Base-by-base conservation (phyloP, 2,113 vertebrate species). In the Electrona antarctica region DNA sequence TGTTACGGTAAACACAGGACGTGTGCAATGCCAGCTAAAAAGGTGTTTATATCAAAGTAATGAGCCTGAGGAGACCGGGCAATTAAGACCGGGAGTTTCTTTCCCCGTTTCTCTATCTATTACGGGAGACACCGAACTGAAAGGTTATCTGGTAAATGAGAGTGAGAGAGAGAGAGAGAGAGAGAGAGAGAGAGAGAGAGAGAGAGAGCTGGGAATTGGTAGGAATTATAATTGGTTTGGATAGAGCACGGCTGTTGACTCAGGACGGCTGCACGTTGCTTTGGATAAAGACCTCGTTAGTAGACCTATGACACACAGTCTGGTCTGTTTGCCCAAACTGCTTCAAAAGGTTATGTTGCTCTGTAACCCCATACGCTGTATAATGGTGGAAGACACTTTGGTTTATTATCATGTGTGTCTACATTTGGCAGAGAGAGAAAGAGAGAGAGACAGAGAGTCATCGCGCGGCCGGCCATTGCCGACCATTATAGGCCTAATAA, bases 1-100 rank as follows among this genome's bases (percentile, higher is more conserved):
- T 73, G 71, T 71, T 63, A 77, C 68, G 60, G 73, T 62, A 78
- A 86, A 80, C 77, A 29, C 8, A 9, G 78, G 81, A 87, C 74
- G 74, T 88, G 74, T 78, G 77, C 78, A 88, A 77, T 81, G 82
- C 71, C 78, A 79, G 65, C 73, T 82, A 21, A 79, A 90, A 87
- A 84, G 79, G 80, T 86, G 88, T 90, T 90, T 88, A 75, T 88
- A 91, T 89, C 79, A 82, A 85, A 87, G 86, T 89, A 92, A 91
- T 89, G 86, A 90, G 89, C 77, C 89, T 80, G 73, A 85, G 78
- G 84, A 90, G 89, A 88, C 73, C 56, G 64, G 21, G 85, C 81
- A 89, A 90, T 92, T 89, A 89, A 41, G 33, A 21, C 21, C 21
- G 33, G 81, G 69, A 75, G 76, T 87, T 85, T 75, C 75, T 75